These are phyloP conservation scores for Microctonus aethiopoides DNA, from an alignment of 2,888 invertebrate species.

Conservation along the genomic window DNA sequence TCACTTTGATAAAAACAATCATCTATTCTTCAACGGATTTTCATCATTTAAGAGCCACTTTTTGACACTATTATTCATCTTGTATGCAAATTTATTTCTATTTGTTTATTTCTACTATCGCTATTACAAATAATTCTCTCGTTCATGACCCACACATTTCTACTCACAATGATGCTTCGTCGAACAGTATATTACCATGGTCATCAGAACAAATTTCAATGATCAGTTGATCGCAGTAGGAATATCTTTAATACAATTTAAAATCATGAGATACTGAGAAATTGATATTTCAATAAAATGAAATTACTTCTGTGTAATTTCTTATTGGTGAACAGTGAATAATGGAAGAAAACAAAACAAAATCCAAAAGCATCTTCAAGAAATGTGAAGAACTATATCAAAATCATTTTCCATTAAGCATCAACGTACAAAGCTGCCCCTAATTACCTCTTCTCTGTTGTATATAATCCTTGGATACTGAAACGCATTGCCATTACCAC, in stretches of 20 bases:
- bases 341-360: neutral
- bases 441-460: constrained; percentile 5
- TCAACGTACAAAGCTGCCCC: constrained; percentile 23
- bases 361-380: constrained; percentile 1
- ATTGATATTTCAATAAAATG: neutral
- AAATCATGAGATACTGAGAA: neutral
- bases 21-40: constrained; percentile 57
- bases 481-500: neutral
- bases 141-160: neutral
- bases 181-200: neutral
- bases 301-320: neutral
- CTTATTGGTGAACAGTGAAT: neutral
- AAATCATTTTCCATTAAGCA: constrained; percentile 29
- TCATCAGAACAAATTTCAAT: neutral
- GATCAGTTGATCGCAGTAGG: neutral
- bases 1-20: constrained; percentile 64
- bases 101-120: neutral
- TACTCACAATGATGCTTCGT: constrained; percentile 1
- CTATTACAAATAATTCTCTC: neutral
- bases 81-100: neutral
- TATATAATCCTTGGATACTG: constrained; percentile 7
- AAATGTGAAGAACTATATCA: constrained; percentile 22
- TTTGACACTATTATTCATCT: neutral
- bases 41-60: constrained; percentile 41
- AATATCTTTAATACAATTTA: neutral